Evolutionary conservation across 37 sponge, comb jelly and placozoan genomes (phyloP).

Genomic region (Spongilla lacustris): DNA sequence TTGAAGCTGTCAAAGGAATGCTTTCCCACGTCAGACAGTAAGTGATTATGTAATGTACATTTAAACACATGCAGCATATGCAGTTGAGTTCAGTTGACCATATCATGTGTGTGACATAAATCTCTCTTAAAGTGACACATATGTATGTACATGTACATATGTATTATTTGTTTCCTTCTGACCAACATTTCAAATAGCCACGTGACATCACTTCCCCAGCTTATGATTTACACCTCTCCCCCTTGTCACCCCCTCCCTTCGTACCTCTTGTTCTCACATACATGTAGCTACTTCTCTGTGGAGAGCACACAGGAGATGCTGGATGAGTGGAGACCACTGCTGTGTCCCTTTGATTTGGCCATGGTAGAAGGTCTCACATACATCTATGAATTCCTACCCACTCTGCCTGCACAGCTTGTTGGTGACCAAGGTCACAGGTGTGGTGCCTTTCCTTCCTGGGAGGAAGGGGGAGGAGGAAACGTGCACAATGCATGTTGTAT

Average conservation of each 20-base stretch:
- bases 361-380: conserved; percentile 44
- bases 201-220: too few species aligned
- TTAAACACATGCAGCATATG: too few species aligned
- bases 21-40: conserved; percentile 50
- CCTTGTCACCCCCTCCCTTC: neutral
- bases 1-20: conserved; percentile 22
- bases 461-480: neutral
- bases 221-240: neutral
- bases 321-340: conserved; percentile 85
- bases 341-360: conserved; percentile 80
- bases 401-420: conserved; percentile 41
- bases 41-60: conserved; percentile 13
- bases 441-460: neutral
- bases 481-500: neutral
- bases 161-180: too few species aligned
- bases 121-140: too few species aligned
- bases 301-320: conserved; percentile 92
- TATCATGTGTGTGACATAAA: neutral
- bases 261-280: neutral
- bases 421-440: conserved; percentile 65
- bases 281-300: conserved; percentile 85
- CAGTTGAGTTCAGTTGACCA: too few species aligned
- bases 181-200: too few species aligned
- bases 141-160: too few species aligned
- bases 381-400: conserved; percentile 82